A percentile compares a stretch with the other conserved stretches of the same genome.
Evolutionary conservation across 1,140 invertebrate species (phyloP).

Genomic region (Eriocheir sinensis): DNA sequence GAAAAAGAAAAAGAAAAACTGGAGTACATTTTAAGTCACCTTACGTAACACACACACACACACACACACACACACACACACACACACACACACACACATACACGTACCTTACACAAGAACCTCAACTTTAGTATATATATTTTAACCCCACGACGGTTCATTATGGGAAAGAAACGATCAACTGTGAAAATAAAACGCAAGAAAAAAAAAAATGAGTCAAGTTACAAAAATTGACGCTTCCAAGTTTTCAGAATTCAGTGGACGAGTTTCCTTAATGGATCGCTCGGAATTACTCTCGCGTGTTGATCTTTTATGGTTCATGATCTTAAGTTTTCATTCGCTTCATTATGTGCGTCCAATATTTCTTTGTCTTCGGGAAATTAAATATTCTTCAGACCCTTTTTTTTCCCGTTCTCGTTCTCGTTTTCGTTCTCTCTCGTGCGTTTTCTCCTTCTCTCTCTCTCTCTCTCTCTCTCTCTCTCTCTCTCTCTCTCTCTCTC

Average conservation of each 20-base stretch:
- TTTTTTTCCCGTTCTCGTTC: neutral
- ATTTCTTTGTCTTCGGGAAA: neutral
- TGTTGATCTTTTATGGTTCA: too few relatives aligned
- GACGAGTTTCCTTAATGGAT: too few relatives aligned
- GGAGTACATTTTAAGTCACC: too few relatives aligned
- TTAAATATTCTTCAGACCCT: neutral
- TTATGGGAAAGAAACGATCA: neutral
- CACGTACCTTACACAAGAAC: neutral
- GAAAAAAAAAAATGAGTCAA: neutral
- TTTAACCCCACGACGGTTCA: too few relatives aligned
- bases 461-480: too few relatives aligned
- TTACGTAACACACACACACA: too few relatives aligned
- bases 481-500: too few relatives aligned
- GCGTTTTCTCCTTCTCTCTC: neutral
- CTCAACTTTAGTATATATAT: too few relatives aligned
- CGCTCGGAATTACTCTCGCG: too few relatives aligned
- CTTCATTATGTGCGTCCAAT: neutral
- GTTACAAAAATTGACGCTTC: neutral
- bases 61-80: too few relatives aligned
- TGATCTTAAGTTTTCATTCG: neutral
- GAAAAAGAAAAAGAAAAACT: neutral
- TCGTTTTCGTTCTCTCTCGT: neutral
- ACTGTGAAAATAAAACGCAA: neutral
- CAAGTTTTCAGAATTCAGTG: neutral
- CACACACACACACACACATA: constrained; percentile 44